Evolutionary conservation across 2,888 invertebrate species (phyloP), one percentile per base, ranked within the genome.

Genomic region (Netelia melanura): DNA sequence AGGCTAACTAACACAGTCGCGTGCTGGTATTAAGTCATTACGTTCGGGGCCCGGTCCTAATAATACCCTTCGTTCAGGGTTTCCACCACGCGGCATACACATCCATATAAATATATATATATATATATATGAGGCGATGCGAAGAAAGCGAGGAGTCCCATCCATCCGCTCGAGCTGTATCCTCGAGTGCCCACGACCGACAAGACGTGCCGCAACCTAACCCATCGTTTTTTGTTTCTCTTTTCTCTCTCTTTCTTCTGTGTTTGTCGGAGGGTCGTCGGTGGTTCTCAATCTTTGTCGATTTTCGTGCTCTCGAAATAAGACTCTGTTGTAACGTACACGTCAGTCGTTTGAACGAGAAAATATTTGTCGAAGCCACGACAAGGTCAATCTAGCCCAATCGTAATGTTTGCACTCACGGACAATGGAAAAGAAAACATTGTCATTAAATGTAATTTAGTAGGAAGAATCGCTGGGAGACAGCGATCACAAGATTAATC

Each of bases 1-100:
- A 88, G 89, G 89, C 84, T 88, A 89, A 87, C 89, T 87, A 90
- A 89, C 89, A 88, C 89, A 89, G 87, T 86, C 90, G 89, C 89
- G 91, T 90, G 83, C 83, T 83, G 89, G 90, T 91, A 91, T 91
- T 91, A 91, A 91, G 91, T 91, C 91, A 91, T 91, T 91, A 91
- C 89, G 90, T 89, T 88, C 89, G 89, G 83, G 90, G 87, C 88
- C 90, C 87, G 87, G 87, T 89, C 90, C 91, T 91, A 91, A 91
- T 91, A 91, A 91, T 91, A 91, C 91, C 91, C 91, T 90, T 90
- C 78, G 90, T 89, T 86, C 77, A 87, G 82, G 77, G 68, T 25
- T 78, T 74, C 83, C 81, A 80, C 77, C 86, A 87, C 67, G 11
- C 43, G 25, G 56, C 48, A 68, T 8, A 68, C 44, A 77, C 21